Evolutionary conservation across 2,797 vertebrate genomes (phyloP).

Genomic region (Coreius guichenoti): DNA sequence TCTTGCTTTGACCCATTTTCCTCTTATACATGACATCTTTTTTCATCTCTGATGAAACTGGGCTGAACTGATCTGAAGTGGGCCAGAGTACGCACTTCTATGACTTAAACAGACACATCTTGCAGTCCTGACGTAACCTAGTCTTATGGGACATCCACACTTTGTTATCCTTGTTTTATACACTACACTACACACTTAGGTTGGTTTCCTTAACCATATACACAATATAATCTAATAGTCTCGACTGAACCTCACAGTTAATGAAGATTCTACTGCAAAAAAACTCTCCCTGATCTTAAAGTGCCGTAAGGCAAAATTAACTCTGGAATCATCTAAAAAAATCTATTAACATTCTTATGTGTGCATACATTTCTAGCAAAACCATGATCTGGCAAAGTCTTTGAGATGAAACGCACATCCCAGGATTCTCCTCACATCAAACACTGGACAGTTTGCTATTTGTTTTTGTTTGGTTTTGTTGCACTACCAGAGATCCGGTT

Average conservation of each 20-base stretch:
- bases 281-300: background rate
- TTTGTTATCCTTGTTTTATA: background rate
- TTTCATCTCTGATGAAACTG: constrained; percentile 37
- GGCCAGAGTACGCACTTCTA: constrained; percentile 25
- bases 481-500: background rate
- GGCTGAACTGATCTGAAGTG: constrained; percentile 29
- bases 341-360: background rate
- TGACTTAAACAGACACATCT: constrained; percentile 15
- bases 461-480: background rate
- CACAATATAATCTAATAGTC: background rate
- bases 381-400: constrained; percentile 5
- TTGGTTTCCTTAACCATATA: background rate
- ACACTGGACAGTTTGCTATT: background rate
- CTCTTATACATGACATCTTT: constrained; percentile 38
- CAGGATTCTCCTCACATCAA: background rate
- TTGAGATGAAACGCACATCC: background rate
- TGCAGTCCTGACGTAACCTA: background rate
- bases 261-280: background rate
- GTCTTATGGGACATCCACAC: constrained; percentile 1
- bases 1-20: constrained; percentile 44
- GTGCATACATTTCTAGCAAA: background rate
- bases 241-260: background rate
- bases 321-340: background rate
- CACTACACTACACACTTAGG: background rate
- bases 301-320: background rate